Evolutionary conservation across 2,888 invertebrate genomes (phyloP).

Genomic region (Schizaphis graminum): DNA sequence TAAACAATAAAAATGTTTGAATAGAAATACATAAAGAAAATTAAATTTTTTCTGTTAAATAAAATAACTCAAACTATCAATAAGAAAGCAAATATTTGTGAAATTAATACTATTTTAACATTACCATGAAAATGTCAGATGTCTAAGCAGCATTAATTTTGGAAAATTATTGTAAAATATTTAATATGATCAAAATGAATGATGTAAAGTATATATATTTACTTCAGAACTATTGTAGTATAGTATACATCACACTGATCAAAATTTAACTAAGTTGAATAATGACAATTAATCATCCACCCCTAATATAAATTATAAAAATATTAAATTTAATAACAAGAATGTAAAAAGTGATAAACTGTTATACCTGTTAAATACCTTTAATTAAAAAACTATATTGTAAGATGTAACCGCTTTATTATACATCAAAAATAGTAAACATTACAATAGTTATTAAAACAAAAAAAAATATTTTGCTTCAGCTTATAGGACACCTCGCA

Average conservation of each 20-base stretch:
- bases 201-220: background rate
- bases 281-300: background rate
- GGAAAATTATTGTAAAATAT: background rate
- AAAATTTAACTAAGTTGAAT: background rate
- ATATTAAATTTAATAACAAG: background rate
- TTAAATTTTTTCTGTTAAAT: background rate
- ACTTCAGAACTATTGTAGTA: background rate
- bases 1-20: background rate
- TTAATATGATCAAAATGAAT: background rate
- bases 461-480: too few species aligned
- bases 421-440: too few species aligned
- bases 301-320: background rate
- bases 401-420: too few species aligned
- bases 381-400: too few species aligned
- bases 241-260: background rate
- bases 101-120: background rate
- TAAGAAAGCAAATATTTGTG: background rate
- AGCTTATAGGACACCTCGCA: too few species aligned
- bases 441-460: too few species aligned
- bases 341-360: background rate
- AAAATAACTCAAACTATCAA: background rate
- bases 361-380: slow-evolving; percentile 69
- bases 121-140: background rate
- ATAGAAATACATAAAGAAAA: background rate
- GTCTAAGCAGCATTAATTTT: background rate